Percentiles rank a stretch among this genome's conserved stretches.
Evolutionary conservation across 2,888 invertebrate genomes (phyloP).

Genomic region (Empis livida): DNA sequence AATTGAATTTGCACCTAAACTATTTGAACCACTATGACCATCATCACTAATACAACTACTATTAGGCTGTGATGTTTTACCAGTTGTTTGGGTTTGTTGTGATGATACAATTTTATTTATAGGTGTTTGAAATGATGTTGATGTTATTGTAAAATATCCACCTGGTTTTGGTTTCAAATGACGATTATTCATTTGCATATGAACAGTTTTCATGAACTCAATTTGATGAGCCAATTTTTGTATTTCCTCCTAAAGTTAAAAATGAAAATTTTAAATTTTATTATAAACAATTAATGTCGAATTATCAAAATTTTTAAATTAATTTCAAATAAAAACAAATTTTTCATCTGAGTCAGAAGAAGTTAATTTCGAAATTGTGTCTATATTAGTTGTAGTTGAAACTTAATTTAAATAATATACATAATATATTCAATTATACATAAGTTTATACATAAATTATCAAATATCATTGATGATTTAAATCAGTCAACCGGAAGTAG

Average conservation of each 20-base stretch:
- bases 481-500: no score
- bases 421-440: no score
- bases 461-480: no score
- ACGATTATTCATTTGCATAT: conserved; percentile 86
- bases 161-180: conserved; percentile 74
- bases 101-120: conserved; percentile 22
- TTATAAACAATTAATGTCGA: no score
- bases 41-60: conserved; percentile 20
- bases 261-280: no score
- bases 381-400: no score
- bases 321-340: no score
- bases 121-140: conserved; percentile 39
- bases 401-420: no score
- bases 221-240: conserved; percentile 84
- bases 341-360: no score
- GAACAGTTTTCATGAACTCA: conserved; percentile 87
- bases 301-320: no score
- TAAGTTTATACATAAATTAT: no score
- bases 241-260: conserved; percentile 89
- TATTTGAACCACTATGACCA: conserved; percentile 22
- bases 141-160: conserved; percentile 59
- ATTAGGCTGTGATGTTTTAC: conserved; percentile 13
- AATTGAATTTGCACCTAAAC: conserved; percentile 20
- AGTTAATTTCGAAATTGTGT: no score
- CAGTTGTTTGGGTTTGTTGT: conserved; percentile 30